phyloP scores from a whole-genome alignment of 2,888 invertebrate species.

The Odontomyia ornata region DNA sequence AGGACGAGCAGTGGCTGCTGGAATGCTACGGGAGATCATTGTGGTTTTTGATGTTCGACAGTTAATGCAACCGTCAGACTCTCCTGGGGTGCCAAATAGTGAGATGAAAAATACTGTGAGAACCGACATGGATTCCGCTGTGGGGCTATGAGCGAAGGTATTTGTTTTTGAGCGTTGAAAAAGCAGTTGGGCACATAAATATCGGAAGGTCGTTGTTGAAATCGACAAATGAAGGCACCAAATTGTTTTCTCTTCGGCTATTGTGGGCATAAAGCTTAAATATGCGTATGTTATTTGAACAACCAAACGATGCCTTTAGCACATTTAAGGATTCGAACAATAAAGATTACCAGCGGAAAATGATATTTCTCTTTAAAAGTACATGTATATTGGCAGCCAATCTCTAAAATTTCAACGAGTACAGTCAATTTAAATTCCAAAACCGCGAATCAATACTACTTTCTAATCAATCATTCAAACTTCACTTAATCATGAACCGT shows the following conservation, averaged over 20 bases:
- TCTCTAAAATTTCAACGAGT: no score
- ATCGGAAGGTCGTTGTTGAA: background rate
- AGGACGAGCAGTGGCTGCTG: background rate
- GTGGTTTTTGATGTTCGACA: constrained; percentile 41
- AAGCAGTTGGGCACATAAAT: background rate
- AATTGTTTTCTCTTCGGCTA: background rate
- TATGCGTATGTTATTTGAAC: background rate
- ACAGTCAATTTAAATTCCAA: background rate
- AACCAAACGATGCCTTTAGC: background rate
- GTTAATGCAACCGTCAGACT: constrained; percentile 40
- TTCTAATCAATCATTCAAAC: background rate
- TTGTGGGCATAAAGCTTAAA: background rate
- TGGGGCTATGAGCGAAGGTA: background rate
- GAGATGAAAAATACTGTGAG: background rate
- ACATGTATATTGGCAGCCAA: no score
- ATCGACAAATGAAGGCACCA: background rate
- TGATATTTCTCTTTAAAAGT: no score
- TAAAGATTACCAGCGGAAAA: no score
- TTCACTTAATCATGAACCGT: no score
- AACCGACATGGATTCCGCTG: background rate
- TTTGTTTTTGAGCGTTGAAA: background rate
- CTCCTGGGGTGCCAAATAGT: background rate
- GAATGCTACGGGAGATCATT: constrained; percentile 41
- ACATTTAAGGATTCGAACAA: no score
- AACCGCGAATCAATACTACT: background rate